phyloP scores from a whole-genome alignment of 2,888 invertebrate species.

The Idaea biselata region DNA sequence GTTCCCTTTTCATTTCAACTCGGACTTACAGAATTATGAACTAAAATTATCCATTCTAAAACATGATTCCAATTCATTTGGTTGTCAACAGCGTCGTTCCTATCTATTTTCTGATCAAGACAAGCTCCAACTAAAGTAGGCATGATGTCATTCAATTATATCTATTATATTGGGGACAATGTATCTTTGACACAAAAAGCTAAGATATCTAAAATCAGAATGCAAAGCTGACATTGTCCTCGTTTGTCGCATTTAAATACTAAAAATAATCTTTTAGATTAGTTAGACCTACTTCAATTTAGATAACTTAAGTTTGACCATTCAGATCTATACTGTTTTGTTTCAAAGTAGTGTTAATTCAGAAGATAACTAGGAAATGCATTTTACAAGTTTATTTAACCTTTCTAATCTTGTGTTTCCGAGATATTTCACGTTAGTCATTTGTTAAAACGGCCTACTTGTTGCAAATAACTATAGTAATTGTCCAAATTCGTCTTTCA shows the following conservation, averaged over 20 bases:
- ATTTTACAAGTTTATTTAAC: background rate
- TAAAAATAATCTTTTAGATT: background rate
- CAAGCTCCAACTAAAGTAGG: background rate
- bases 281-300: background rate
- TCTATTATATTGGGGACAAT: slow-evolving; percentile 20
- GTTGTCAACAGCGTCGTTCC: background rate
- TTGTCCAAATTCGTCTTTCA: slow-evolving; percentile 50
- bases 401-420: background rate
- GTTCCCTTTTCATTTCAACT: background rate
- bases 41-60: background rate
- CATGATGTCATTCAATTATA: slow-evolving; percentile 20
- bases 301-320: background rate
- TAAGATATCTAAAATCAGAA: slow-evolving; percentile 2
- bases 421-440: slow-evolving; percentile 15
- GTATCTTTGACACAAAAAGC: slow-evolving; percentile 8
- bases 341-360: background rate
- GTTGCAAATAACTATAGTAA: slow-evolving; percentile 45
- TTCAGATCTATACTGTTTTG: too few species aligned
- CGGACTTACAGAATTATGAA: background rate
- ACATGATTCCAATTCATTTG: background rate
- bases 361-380: background rate
- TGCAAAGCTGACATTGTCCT: background rate
- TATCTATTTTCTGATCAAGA: background rate
- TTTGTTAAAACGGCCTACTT: slow-evolving; percentile 57
- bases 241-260: background rate